These are phyloP conservation scores for Limnothrissa miodon DNA, from an alignment of 2,113 vertebrate genomes.

Conservation along the genomic window DNA sequence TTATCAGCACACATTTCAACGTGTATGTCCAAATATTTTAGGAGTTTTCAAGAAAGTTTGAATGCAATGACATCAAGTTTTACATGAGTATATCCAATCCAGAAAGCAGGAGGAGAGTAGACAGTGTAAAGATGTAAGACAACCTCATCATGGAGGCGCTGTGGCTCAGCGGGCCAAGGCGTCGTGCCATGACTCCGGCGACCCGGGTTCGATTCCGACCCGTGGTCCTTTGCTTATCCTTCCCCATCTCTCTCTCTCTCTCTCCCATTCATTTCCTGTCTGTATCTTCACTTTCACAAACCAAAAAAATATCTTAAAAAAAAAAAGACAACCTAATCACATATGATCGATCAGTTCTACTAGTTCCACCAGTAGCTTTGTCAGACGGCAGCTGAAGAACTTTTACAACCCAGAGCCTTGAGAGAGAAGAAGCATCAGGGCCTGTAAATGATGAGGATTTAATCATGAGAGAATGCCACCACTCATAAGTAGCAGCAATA, in stretches of 20 bases:
- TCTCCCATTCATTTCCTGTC: too few species aligned
- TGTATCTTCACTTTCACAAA: too few species aligned
- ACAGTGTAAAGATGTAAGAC: not conserved
- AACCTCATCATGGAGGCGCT: too few species aligned
- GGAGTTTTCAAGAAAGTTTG: not conserved
- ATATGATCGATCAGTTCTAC: not conserved
- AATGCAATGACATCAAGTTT: not conserved
- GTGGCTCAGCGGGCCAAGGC: too few species aligned
- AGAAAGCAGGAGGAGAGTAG: not conserved
- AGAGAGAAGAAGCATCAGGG: not conserved
- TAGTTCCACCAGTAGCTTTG: not conserved
- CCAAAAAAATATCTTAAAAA: too few species aligned
- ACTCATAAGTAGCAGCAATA: not conserved
- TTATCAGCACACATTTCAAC: not conserved
- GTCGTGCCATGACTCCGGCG: too few species aligned
- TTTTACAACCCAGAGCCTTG: not conserved
- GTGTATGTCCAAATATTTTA: not conserved
- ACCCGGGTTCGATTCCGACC: too few species aligned
- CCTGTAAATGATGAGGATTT: not conserved
- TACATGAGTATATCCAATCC: not conserved
- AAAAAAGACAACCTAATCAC: not conserved
- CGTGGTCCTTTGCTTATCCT: too few species aligned
- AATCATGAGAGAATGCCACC: slow-evolving; percentile 2
- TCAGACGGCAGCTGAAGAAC: not conserved
- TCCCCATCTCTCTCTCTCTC: too few species aligned